Percentiles rank a stretch among this genome's conserved stretches.
Conservation (phyloP, 2,888 invertebrate genomes). For the Gandaritis pyraliata region DNA sequence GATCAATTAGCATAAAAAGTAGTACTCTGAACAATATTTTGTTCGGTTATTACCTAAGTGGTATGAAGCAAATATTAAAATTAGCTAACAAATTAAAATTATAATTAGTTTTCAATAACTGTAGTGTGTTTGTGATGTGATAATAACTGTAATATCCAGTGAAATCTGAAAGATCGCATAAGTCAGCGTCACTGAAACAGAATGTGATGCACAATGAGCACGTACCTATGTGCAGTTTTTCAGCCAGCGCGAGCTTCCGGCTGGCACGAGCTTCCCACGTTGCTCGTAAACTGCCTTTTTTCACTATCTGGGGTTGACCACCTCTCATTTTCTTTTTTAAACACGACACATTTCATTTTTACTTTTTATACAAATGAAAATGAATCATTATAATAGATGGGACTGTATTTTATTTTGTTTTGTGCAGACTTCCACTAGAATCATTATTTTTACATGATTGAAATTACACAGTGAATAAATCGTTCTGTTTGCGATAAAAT, state of each 20-base stretch:
- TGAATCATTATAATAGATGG: not conserved
- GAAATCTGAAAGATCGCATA: not conserved
- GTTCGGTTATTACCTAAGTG: too few species aligned
- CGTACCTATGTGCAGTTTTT: slow-evolving; percentile 28
- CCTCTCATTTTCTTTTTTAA: slow-evolving; percentile 10
- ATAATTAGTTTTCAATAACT: too few species aligned
- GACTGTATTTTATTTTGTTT: not conserved
- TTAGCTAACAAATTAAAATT: too few species aligned
- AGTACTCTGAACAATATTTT: too few species aligned
- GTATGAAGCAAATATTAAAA: too few species aligned
- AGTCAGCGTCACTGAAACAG: slow-evolving; percentile 3
- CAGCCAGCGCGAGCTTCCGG: slow-evolving; percentile 27
- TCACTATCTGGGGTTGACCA: slow-evolving; percentile 25
- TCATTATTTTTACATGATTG: too few species aligned
- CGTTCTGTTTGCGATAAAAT: too few species aligned
- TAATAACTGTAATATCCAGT: too few species aligned
- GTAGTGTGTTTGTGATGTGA: too few species aligned
- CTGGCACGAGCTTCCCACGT: slow-evolving; percentile 19
- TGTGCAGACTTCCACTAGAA: too few species aligned
- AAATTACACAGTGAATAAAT: too few species aligned
- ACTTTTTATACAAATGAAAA: not conserved
- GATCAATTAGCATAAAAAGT: too few species aligned
- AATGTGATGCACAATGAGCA: slow-evolving; percentile 24
- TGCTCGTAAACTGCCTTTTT: slow-evolving; percentile 51
- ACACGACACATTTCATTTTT: not conserved